Base-by-base conservation (phyloP, 2,797 vertebrate genomes). In the Rhodeus uyekii region DNA sequence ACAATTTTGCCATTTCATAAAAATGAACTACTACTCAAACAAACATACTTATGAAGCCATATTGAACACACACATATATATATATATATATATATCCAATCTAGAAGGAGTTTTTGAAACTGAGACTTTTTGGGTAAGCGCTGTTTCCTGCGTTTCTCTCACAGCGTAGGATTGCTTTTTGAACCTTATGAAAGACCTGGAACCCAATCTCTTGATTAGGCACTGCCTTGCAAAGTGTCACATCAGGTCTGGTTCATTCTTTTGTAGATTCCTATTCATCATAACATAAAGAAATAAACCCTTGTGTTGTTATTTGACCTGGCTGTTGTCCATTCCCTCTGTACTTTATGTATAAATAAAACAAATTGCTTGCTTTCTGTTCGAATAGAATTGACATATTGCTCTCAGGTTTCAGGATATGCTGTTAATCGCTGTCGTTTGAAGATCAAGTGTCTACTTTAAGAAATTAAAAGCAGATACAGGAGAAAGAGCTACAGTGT, bases 381-480 rank as follows among this genome's bases (percentile, higher is more conserved):
- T 83, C 87, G 90, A 89, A 90, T 88, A 6, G 67, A 86, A 89
- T 86, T 80, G 38, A 87, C 84, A 50, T 44, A 46, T 78, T 74
- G 76, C 34, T 83, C 89, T 92, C 87, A 38, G 53, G 79, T 92
- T 92, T 92, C 90, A 87, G 81, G 83, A 80, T 88, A 83, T 88
- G 76, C 84, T 88, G 72, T 88, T 87, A 83, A 85, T 63, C 65
- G 58, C 69, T 78, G 44, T 85, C 84, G 80, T 72, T 89, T 69
- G 75, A 86, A 80, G 89, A 90, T 89, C 84, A 81, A 88, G 87
- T 82, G 83, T 82, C 87, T 88, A 86, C 87, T 90, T 90, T 86
- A 90, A 85, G 83, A 90, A 90, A 92, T 92, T 39, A 89, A 91
- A 90, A 83, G 78, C 72, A 84, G 81, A 85, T 83, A 85, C 74